Base-by-base conservation (phyloP, 1,140 invertebrate genomes). In the Drosophila chauvacae region DNA sequence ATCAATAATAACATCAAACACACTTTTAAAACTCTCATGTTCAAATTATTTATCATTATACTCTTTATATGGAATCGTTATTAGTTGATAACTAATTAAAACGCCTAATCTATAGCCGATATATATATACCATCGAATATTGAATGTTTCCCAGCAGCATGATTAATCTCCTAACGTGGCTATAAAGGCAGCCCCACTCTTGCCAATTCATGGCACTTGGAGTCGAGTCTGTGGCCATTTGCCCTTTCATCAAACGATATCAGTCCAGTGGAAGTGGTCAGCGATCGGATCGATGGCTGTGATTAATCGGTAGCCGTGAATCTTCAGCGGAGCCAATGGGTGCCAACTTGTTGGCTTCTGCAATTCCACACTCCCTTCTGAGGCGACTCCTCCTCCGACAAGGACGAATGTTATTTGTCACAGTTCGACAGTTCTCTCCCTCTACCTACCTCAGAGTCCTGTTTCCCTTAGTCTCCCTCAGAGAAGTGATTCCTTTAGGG, bases 311-410 rank as follows among this genome's bases (percentile, higher is more conserved):
- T 59, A 77, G 41, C 59, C 39, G 6, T 50, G 51, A 50, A 30
- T 59, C 37, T 33, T 50, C 68, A 11, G 3, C 10, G 10, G 35
- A 4, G 6, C 23, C 5, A 23, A 33, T 14, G 7, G 16, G 39
- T 28, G 57, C 23, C 74, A 65, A 80, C 71, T 82, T 86, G 79
- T 20, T 75, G 60, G 65, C 69, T 75, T 41, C 59, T 53, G 61
- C 53, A 55, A 50, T n/a, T 44, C 42, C 33, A 18, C 26, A 48
- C 23, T 50, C 42, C 50, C 28, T 30, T 5, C 5, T 28, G 26
- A 4, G 26, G 26, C 4, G 26, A 6, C 26, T 28, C 26, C 26
- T 28, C 26, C 5, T 4, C 6, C 28, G 7, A 30, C 28, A 30
- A 28, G 26, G 26, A 28, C 26, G 26, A 28, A 28, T 28, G 4